Evolutionary conservation across 2,797 vertebrate species (phyloP).

Genomic region (Darevskia mixta): DNA sequence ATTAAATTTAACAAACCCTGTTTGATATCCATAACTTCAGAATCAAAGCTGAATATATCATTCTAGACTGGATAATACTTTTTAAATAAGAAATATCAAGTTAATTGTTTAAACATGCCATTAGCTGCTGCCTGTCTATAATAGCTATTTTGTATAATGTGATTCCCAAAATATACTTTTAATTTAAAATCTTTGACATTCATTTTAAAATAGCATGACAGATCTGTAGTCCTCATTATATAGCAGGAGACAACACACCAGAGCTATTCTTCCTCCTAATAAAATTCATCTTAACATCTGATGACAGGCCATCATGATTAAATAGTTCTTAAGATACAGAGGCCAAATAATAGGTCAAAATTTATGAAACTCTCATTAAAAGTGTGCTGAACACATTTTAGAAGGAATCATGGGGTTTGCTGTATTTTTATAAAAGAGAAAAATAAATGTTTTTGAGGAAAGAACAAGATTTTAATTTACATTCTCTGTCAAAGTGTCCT

Average conservation of each 20-base stretch:
- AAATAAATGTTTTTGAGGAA: slow-evolving; percentile 23
- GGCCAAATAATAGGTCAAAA: slow-evolving; percentile 29
- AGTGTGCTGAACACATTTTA: background rate
- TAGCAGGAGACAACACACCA: slow-evolving; percentile 17
- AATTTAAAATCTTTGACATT: slow-evolving; percentile 36
- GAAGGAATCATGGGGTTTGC: background rate
- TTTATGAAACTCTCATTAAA: slow-evolving; percentile 22
- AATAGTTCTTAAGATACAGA: slow-evolving; percentile 28
- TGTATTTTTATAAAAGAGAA: background rate
- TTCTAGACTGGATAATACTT: slow-evolving; percentile 1
- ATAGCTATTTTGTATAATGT: slow-evolving; percentile 11
- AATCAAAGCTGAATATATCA: slow-evolving; percentile 11
- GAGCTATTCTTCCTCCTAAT: slow-evolving; percentile 6
- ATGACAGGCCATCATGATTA: slow-evolving; percentile 28
- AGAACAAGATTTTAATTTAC: background rate
- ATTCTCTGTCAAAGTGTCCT: background rate
- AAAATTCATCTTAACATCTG: slow-evolving; percentile 26
- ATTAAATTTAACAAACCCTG: slow-evolving; percentile 10
- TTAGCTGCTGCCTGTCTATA: background rate
- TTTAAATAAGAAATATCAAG: slow-evolving; percentile 19
- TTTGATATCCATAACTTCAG: background rate
- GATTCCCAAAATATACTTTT: background rate
- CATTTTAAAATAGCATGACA: slow-evolving; percentile 35
- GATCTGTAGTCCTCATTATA: slow-evolving; percentile 20
- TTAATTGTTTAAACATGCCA: slow-evolving; percentile 30